Base-by-base conservation (phyloP, 2,113 vertebrate genomes). In the Salminus brasiliensis region DNA sequence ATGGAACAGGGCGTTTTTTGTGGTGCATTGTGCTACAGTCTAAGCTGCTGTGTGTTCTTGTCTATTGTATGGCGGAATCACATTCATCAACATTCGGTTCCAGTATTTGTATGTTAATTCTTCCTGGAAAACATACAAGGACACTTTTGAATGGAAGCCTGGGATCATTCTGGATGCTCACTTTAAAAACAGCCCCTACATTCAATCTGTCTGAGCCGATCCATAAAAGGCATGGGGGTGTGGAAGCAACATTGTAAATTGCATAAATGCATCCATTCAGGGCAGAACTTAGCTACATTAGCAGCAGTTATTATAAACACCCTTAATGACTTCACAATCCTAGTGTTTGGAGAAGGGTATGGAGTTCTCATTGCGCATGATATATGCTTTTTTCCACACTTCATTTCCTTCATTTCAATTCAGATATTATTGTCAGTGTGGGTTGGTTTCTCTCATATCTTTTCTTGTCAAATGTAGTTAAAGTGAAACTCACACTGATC, bases 161-260 rank as follows among this genome's bases (percentile, higher is more conserved):
- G 23, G 49, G 45, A 29, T 43, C 47, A 41, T 21, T n/a, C 45
- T 65, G 60, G 32, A 21, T 27, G 18, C 49, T 41, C 25, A 53
- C 60, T 34, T 63, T 21, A 63, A 34, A 63, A 18, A 34, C 55
- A 27, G 27, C 13, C 30, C 18, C 13, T 55, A 25, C 23, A 55
- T 55, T 55, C 52, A 55, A 23, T 53, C 52, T 25, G 52, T 55
- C 52, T n/a, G 52, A 25, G 52, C 52, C 25, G 43, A 66, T 66
- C 43, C 18, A 76, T 13, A 76, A 63, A 29, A 53, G 62, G 15
- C 30, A 52, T 66, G 8, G 25, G 27, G 18, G 15, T 25, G 30
- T 52, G 60, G 66, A 36, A 65, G 47, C 47, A 55, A 67, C 23
- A 15, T 15, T 67, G 15, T 23, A 76, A 52, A 66, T 53, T 67